A percentile compares a stretch with the other conserved stretches of the same genome.
Conservation (phyloP, 2,797 vertebrate species). For the Pipistrellus kuhlii region DNA sequence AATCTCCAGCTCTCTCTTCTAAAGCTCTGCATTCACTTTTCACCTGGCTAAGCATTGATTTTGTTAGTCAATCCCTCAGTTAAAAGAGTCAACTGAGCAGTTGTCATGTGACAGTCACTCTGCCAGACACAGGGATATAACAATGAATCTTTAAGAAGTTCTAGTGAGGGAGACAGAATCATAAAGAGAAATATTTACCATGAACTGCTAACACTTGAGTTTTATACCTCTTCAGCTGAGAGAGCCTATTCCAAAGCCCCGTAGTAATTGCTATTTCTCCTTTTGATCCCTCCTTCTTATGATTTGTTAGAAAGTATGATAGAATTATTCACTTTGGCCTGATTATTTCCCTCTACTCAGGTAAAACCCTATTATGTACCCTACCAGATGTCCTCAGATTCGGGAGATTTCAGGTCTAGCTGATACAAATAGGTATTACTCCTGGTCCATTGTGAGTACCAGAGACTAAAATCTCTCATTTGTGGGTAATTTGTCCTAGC, state of each 20-base stretch:
- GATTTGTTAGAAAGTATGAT: not conserved
- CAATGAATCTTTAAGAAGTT: not conserved
- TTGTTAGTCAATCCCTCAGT: not conserved
- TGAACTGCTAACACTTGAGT: not conserved
- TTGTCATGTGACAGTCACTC: not conserved
- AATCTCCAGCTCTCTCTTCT: not conserved
- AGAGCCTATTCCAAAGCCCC: not conserved
- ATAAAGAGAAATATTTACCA: not conserved
- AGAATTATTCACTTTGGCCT: not conserved
- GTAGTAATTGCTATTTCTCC: not conserved
- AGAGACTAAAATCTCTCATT: not conserved
- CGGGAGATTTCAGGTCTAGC: too few species aligned
- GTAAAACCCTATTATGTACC: too few species aligned
- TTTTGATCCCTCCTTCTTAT: not conserved
- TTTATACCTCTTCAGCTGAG: not conserved
- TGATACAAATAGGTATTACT: not conserved
- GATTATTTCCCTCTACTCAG: not conserved
- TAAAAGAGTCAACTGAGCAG: not conserved
- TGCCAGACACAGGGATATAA: not conserved
- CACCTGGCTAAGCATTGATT: not conserved
- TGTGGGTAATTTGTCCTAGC: not conserved
- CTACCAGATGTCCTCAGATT: too few species aligned
- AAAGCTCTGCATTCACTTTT: not conserved
- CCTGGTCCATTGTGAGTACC: not conserved
- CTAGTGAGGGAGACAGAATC: not conserved